Conservation (phyloP, 2,888 invertebrate species). For the Sabellastarte sp. region DNA sequence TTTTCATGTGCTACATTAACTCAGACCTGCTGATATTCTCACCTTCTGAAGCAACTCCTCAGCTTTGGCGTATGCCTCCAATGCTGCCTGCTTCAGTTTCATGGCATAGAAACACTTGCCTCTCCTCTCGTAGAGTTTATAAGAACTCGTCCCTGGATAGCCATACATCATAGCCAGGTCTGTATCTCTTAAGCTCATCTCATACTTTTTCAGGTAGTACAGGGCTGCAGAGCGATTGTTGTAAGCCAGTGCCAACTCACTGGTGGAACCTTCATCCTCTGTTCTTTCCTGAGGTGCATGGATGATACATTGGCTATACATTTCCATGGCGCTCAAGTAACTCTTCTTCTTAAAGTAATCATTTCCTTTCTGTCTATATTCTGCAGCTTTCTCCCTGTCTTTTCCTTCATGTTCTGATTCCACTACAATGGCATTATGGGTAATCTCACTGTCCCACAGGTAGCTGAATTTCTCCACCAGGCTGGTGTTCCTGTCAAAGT, state of each 20-base stretch:
- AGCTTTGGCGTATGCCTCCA: conserved; percentile 39
- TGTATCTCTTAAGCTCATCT: conserved; percentile 46
- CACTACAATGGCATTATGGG: conserved; percentile 20
- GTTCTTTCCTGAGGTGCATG: conserved; percentile 15
- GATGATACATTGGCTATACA: conserved; percentile 20
- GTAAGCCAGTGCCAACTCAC: conserved; percentile 25
- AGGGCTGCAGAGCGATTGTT: conserved; percentile 46
- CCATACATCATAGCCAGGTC: conserved; percentile 59
- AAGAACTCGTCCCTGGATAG: conserved; percentile 67
- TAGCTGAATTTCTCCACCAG: conserved; percentile 16
- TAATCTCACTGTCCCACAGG: conserved; percentile 11
- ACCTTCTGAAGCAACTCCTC: conserved; percentile 24
- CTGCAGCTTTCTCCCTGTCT: conserved; percentile 12
- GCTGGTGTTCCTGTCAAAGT: conserved; percentile 15
- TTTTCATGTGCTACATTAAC: too few species aligned
- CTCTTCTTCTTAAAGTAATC: conserved; percentile 27
- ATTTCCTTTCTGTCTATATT: conserved; percentile 26
- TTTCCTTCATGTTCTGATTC: conserved; percentile 23
- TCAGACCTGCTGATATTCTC: too few species aligned
- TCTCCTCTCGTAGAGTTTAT: conserved; percentile 70
- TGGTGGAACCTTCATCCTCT: neutral
- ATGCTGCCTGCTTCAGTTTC: conserved; percentile 59
- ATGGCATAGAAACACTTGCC: conserved; percentile 69
- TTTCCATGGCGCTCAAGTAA: conserved; percentile 24
- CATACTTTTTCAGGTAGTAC: conserved; percentile 45